Evolutionary conservation across 2,113 vertebrate genomes (phyloP), one percentile per base, ranked within the genome.

Genomic region (Porphyrio hochstetteri): DNA sequence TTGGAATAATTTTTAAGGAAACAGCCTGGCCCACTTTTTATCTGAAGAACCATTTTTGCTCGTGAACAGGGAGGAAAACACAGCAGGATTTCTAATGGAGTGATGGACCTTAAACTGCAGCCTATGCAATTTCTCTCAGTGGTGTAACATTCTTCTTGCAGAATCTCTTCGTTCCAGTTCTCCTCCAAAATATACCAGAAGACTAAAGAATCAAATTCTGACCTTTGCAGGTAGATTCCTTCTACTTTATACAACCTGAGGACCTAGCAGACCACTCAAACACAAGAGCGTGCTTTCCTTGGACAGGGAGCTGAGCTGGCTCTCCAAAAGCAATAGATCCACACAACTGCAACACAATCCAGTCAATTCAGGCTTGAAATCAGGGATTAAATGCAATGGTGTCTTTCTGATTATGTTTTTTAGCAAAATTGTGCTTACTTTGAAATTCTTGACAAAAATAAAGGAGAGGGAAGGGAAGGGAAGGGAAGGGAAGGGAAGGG

Each of bases 1-100:
- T 95, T 93, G n/a, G 35, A 53, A 80, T 33, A 78, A 50, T 67
- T 96, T 83, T 87, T 55, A 94, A 95, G 92, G 40, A 70, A 97
- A 77, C 10, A 23, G 17, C 55, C 50, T 88, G 60, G 50, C 64
- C 70, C 38, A 76, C 64, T 82, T 96, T 81, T 78, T 64, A 40
- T 68, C 35, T 24, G 4, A 91, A 82, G 20, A 92, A 56, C 7
- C 42, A 16, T 38, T 83, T 95, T 88, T 84, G 5, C 16, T 59
- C 42, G 52, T 38, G 14, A 74, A 42, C 33, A 59, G 13, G 12
- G 33, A 88, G 16, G 12, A 29, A 88, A 70, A 67, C 14, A 28
- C 24, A 36, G 5, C 4, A 80, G 57, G 29, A 48, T 60, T 93
- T 93, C 35, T 21, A 14, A 14, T 9, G 1, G 6, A 44, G 18